A percentile compares a stretch with the other conserved stretches of the same genome.
Evolutionary conservation across 1,140 invertebrate species (phyloP).

Genomic region (Drosophila littoralis): DNA sequence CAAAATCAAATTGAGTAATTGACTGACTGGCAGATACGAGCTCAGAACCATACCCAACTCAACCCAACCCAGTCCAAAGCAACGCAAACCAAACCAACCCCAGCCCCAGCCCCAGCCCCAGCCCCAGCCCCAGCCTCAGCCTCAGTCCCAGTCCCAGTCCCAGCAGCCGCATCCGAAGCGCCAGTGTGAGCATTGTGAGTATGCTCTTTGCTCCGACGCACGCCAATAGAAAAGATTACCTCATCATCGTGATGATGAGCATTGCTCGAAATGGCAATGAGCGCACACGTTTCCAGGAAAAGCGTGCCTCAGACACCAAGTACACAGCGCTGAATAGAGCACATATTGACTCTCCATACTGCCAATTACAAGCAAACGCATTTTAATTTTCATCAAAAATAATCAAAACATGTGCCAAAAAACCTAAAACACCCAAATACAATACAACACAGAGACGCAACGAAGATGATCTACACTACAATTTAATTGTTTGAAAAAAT

Average conservation of each 20-base stretch:
- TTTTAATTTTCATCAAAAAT: conserved; percentile 82
- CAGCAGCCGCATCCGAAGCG: conserved; percentile 2
- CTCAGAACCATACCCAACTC: conserved; percentile 23
- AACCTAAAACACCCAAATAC: conserved; percentile 21
- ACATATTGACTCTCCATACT: conserved; percentile 26
- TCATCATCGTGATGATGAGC: conserved; percentile 64
- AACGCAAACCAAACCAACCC: conserved; percentile 3
- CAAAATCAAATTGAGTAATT: conserved; percentile 75
- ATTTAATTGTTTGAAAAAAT: no score
- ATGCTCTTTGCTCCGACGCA: conserved; percentile 35
- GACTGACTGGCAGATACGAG: conserved; percentile 46
- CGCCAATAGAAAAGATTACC: conserved; percentile 56
- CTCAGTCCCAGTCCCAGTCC: no score
- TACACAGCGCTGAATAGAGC: background rate
- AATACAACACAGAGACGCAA: background rate
- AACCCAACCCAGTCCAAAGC: conserved; percentile 6
- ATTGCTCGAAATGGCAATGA: conserved; percentile 73
- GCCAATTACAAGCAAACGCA: conserved; percentile 78
- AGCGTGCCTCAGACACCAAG: conserved; percentile 54
- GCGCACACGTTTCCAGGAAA: conserved; percentile 73
- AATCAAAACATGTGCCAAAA: conserved; percentile 76
- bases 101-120: background rate
- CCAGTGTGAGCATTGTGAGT: conserved; percentile 4
- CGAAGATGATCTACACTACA: conserved; percentile 18
- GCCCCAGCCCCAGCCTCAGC: no score